phyloP scores from a whole-genome alignment of 2,888 invertebrate species.

The Aleiodes testaceus region DNA sequence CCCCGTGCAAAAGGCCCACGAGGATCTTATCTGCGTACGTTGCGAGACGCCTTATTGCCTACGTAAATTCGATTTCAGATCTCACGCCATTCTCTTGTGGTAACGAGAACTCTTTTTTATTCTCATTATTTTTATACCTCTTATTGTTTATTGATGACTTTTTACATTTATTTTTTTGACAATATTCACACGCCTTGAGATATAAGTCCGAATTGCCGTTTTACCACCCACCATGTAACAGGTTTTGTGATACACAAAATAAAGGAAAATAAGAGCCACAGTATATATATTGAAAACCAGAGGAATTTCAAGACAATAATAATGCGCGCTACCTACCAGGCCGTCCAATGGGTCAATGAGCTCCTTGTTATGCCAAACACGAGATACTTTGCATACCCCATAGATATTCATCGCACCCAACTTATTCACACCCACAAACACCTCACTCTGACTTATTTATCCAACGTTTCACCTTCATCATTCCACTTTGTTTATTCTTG shows the following conservation, averaged over 20 bases:
- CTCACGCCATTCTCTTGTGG: conserved; percentile 38
- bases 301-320: conserved; percentile 61
- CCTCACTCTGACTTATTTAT: conserved; percentile 5
- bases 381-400: conserved; percentile 69
- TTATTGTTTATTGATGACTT: conserved; percentile 18
- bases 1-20: conserved; percentile 18
- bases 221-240: conserved; percentile 31
- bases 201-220: conserved; percentile 11
- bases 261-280: too few species aligned
- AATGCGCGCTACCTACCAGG: conserved; percentile 54
- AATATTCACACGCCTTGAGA: conserved; percentile 46
- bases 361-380: conserved; percentile 71
- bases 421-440: conserved; percentile 19
- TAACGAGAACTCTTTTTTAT: conserved; percentile 31
- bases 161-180: neutral
- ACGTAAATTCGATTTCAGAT: conserved; percentile 46
- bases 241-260: conserved; percentile 1
- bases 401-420: conserved; percentile 67
- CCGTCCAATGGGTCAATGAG: conserved; percentile 69
- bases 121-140: conserved; percentile 23
- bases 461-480: conserved; percentile 1
- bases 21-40: conserved; percentile 47
- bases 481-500: conserved; percentile 20
- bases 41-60: conserved; percentile 42
- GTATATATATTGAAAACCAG: conserved; percentile 38